Conservation (phyloP, 2,888 invertebrate species). For the Gerris lacustris region DNA sequence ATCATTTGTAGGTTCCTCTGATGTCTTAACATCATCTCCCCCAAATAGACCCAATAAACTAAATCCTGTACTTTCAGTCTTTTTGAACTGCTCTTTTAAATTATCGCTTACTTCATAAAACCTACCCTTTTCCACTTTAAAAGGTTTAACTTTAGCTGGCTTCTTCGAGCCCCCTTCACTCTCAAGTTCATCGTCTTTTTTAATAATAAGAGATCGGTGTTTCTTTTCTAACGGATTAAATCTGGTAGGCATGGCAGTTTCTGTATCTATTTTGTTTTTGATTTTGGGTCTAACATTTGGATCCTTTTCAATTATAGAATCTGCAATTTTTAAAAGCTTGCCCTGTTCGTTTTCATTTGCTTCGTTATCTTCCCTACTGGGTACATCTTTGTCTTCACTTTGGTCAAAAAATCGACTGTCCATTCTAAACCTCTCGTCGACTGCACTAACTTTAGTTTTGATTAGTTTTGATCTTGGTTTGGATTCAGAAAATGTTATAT, state of each 20-base stretch:
- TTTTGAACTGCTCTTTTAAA: neutral
- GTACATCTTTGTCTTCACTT: neutral
- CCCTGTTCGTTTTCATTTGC: neutral
- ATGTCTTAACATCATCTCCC: neutral
- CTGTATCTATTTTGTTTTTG: neutral
- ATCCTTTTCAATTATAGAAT: neutral
- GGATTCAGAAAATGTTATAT: neutral
- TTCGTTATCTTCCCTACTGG: neutral
- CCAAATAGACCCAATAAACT: neutral
- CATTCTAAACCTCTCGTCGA: neutral
- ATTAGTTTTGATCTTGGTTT: neutral
- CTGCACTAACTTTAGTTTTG: neutral
- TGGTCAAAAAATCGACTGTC: neutral
- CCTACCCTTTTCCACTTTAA: neutral
- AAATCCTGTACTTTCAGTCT: neutral
- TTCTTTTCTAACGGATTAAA: neutral
- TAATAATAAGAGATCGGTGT: neutral
- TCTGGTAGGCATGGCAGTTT: neutral
- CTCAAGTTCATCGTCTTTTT: neutral
- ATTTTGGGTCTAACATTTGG: neutral
- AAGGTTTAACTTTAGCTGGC: neutral
- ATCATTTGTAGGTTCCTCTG: neutral
- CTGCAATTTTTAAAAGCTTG: neutral
- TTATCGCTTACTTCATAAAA: neutral
- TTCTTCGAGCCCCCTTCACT: neutral